Base-by-base conservation (phyloP, 1,140 invertebrate species). In the Copidosoma floridanum region DNA sequence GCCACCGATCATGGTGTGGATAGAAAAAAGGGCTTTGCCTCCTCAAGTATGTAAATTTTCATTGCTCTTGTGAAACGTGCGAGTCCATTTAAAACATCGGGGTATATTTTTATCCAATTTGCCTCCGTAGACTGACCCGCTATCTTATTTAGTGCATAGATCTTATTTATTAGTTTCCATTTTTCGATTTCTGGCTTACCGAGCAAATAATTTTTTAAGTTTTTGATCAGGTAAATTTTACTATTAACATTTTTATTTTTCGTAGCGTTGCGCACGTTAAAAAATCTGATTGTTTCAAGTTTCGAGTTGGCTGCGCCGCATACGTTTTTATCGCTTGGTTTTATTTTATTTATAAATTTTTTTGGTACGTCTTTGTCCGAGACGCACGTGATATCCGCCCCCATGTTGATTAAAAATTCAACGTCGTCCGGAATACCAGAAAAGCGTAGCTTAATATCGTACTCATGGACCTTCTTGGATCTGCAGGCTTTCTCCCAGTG, bases 401-500 rank as follows among this genome's bases (percentile, higher is more conserved):
- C 65, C 14, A 57, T 63, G 14, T 63, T 61, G 14, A 63, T 50
- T 35, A 63, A 46, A 61, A 65, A 61, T 26, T 65, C 21, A 20
- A 43, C 14, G 14, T 37, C 40, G 3, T 23, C 21, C 21, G 16
- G 6, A n/a, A 21, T 60, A 18, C 32, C 46, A 51, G 12, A 41
- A 47, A 64, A 26, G 16, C 59, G 27, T 38, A 29, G 41, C n/a
- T 35, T 27, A n/a, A 41, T 47, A 12, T 64, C 48, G 3, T 56
- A 50, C 41, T 46, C 40, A 21, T 21, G 20, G 16, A 8, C 18
- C 4, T 37, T 27, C 24, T 57, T 56, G 24, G 57, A 54, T 47
- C 51, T 40, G 53, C 69, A 72, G 3, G 61, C 64, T 12, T 61
- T 63, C 29, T 64, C 58, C 65, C 64, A 72, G 47, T 70, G 68